Percentiles rank a stretch among this genome's conserved stretches.
These are phyloP conservation scores for Hyperoplus immaculatus DNA, from an alignment of 2,797 vertebrate genomes.

Conservation along the genomic window DNA sequence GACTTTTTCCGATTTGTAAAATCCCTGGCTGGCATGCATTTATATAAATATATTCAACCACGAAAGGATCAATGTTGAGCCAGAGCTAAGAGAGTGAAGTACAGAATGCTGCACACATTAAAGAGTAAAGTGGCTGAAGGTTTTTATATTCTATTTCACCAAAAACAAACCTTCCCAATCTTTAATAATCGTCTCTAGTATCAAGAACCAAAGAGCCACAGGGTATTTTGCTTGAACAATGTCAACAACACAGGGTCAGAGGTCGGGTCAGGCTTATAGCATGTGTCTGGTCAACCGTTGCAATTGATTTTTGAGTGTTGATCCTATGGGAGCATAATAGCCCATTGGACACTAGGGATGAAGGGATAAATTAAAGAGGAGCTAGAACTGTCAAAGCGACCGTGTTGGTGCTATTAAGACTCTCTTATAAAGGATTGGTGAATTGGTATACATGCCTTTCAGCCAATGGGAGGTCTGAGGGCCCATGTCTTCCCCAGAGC, in stretches of 20 bases:
- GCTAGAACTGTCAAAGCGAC: slow-evolving; percentile 31
- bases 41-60: slow-evolving; percentile 35
- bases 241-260: slow-evolving; percentile 41
- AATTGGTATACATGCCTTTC: slow-evolving; percentile 11
- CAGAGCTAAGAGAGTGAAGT: not conserved
- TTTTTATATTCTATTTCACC: slow-evolving; percentile 1
- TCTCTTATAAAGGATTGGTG: slow-evolving; percentile 15
- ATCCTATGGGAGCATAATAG: slow-evolving; percentile 25
- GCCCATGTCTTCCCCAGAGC: not conserved
- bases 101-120: not conserved
- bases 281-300: slow-evolving; percentile 27
- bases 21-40: slow-evolving; percentile 74
- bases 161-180: not conserved
- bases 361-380: slow-evolving; percentile 32
- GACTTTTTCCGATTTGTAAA: slow-evolving; percentile 78
- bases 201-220: slow-evolving; percentile 7
- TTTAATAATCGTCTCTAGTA: slow-evolving; percentile 5
- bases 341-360: slow-evolving; percentile 13
- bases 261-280: slow-evolving; percentile 38
- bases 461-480: slow-evolving; percentile 36
- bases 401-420: slow-evolving; percentile 24
- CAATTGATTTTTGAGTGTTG: slow-evolving; percentile 54
- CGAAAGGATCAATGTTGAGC: slow-evolving; percentile 15
- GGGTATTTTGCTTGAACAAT: slow-evolving; percentile 5
- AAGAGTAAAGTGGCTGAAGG: not conserved